Conservation (phyloP, 2,797 vertebrate species). For the Fundulus diaphanus region DNA sequence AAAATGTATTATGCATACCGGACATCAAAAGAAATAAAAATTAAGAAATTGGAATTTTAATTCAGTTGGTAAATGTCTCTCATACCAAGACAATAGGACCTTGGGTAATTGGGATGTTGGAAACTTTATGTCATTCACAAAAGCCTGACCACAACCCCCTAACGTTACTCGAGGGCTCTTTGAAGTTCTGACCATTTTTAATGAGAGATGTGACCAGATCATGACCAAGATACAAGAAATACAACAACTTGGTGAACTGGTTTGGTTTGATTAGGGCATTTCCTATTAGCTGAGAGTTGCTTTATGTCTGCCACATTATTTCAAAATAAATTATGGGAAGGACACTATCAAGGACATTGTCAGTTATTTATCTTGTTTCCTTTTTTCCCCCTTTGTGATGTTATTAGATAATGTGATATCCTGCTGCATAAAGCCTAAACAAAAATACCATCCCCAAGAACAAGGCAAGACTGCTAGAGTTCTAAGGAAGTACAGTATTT, state of each 20-base stretch:
- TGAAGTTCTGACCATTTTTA: background rate
- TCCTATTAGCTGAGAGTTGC: constrained; percentile 42
- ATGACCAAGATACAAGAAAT: constrained; percentile 10
- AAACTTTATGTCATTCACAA: background rate
- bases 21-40: background rate
- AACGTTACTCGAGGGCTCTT: background rate
- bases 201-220: constrained; percentile 11
- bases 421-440: constrained; percentile 35
- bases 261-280: constrained; percentile 36
- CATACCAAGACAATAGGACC: background rate
- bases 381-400: constrained; percentile 20
- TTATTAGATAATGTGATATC: constrained; percentile 54
- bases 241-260: constrained; percentile 26
- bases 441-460: constrained; percentile 68
- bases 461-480: constrained; percentile 55
- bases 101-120: background rate
- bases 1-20: background rate
- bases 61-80: background rate
- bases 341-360: constrained; percentile 9
- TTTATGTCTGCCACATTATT: constrained; percentile 14
- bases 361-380: constrained; percentile 13
- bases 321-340: constrained; percentile 36
- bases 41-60: background rate
- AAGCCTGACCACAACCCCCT: background rate
- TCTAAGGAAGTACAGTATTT: constrained; percentile 9